Base-by-base conservation (phyloP, 2,797 vertebrate species). In the Calcarius lapponicus region DNA sequence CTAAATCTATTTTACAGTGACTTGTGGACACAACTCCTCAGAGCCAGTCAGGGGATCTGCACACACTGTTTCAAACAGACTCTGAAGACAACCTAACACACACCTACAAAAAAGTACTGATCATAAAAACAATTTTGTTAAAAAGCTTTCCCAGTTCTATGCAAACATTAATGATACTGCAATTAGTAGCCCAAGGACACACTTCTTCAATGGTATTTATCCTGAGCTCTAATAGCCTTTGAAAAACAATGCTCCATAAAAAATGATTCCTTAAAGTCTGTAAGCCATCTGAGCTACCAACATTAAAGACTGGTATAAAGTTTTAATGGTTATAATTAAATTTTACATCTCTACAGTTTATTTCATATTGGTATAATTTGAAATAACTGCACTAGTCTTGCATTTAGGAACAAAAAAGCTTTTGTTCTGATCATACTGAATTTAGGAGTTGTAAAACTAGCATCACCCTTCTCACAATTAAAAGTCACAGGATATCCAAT, bases 401-500 rank as follows among this genome's bases (percentile, higher is more conserved):
- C 11, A 80, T 82, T 86, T 20, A 82, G 25, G 14, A 87, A 74
- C 25, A 90, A 43, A 61, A 73, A 42, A 51, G 42, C 38, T 85
- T 85, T 85, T 95, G 53, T 57, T 94, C 53, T 69, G 25, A 57
- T 80, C 54, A 40, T 17, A 45, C 13, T n/a, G 75, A 86, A 69
- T 50, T 81, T 62, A 86, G 51, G 50, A 86, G 54, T 13, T 73
- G 43, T 69, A 66, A 79, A 93, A 91, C 66, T 19, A 79, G 61
- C 42, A 88, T 57, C 47, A 42, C 34, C 32, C 58, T 51, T 66
- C 58, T 87, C 62, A 76, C 62, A 88, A 86, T 53, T 83, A 93
- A 56, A 80, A 91, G 80, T 88, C 91, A 90, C 16, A 81, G 66
- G 67, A 92, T 80, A 91, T 14, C 40, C 1, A 86, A 91, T 88